Evolutionary conservation across 1,140 invertebrate species (phyloP), one percentile per base, ranked within the genome.

Genomic region (Drosophila quadrilineata): DNA sequence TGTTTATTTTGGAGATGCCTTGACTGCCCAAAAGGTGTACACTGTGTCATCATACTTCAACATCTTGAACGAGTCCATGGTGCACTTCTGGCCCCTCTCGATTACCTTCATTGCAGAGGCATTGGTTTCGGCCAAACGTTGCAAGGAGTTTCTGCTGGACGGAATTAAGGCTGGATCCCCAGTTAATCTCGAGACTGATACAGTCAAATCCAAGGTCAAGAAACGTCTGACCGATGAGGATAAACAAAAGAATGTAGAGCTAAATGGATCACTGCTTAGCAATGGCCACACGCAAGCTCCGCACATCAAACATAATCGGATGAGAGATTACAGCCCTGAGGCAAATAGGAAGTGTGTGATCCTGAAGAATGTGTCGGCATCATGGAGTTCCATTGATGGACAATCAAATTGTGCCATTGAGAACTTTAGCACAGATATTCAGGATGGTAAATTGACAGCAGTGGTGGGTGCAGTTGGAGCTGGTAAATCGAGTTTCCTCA

Each of bases 391-490:
- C 0, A 73, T 45, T 6, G 75, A 77, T 38, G 72, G 77, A 1
- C 62, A 75, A 0, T 9, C 58, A 0, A 87, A 67, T 45, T 70
- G 56, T 5, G 84, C 89, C 10, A 71, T 93, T n/a, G 84, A 89
- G 1, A 90, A 91, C 63, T 90, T 95, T 3, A 92, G 90, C 49
- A 88, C 93, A 0, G 90, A 92, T 56, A 92, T 95, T 16, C 91
- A 92, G 60, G 91, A 93, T 2, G 93, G 93, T 5, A 91, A 94
- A 21, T 75, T 96, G 6, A 89, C 95, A 0, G 94, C 94, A 0
- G 90, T 97, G 2, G 93, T 97, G 31, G 96, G 96, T 2, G 93
- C 93, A 28, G 95, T 97, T 22, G 95, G 95, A 3, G 91, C 93
- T 0, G 95, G 96, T 9, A 97, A 97, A 74, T 93, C 92, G 0